phyloP scores from a whole-genome alignment of 2,888 invertebrate species.

The Lasius fuliginosus region DNA sequence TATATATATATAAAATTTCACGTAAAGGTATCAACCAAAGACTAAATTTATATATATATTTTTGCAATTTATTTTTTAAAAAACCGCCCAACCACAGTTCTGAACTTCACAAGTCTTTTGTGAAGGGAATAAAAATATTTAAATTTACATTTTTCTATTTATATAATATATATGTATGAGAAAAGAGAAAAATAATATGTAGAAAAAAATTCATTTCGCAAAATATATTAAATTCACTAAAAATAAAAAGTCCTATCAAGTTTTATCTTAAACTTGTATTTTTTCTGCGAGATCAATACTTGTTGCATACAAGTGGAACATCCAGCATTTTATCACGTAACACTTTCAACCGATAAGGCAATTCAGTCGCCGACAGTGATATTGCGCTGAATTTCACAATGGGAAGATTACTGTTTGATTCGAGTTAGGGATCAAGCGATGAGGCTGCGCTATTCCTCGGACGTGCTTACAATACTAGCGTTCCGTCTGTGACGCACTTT shows the following conservation, averaged over 20 bases:
- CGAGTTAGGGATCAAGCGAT: conserved; percentile 40
- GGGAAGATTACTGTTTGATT: conserved; percentile 39
- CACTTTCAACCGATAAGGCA: conserved; percentile 24
- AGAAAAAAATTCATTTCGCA: neutral
- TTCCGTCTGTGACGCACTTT: conserved; percentile 24
- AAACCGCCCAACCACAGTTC: neutral
- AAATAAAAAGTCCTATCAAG: neutral
- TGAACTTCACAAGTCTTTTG: neutral
- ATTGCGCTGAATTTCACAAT: conserved; percentile 32
- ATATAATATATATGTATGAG: neutral
- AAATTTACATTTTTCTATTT: neutral
- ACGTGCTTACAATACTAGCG: conserved; percentile 22
- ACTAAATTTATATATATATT: neutral
- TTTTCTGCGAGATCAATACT: neutral
- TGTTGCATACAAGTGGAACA: conserved; percentile 1
- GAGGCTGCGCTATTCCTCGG: conserved; percentile 8
- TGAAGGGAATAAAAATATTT: neutral
- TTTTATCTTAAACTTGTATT: conserved; percentile 19
- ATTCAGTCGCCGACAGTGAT: conserved; percentile 11
- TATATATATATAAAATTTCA: neutral
- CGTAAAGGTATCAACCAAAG: neutral
- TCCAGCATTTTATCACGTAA: neutral
- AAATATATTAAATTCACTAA: neutral
- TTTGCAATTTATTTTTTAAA: conserved; percentile 3
- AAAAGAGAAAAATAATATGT: neutral